These are phyloP conservation scores for Rana temporaria DNA, from an alignment of 2,113 vertebrate species.

Conservation along the genomic window DNA sequence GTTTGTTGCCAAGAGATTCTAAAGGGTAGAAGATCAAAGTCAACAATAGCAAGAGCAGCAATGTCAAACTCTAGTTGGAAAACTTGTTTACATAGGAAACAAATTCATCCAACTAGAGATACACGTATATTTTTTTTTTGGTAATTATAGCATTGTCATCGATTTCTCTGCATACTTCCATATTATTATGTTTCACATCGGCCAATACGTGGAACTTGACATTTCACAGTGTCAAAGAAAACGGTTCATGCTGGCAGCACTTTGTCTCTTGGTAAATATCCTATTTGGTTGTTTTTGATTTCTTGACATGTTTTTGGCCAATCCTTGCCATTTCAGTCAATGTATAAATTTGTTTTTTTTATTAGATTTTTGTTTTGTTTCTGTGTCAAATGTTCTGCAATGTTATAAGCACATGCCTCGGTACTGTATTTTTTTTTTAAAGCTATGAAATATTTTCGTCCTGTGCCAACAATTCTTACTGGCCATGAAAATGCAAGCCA, in stretches of 20 bases:
- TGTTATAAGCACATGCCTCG: neutral
- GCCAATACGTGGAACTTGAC: too few relatives aligned
- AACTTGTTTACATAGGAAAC: too few relatives aligned
- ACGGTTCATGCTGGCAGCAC: neutral
- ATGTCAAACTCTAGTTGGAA: too few relatives aligned
- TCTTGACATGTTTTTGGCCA: slow-evolving; percentile 8
- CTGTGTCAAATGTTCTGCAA: neutral
- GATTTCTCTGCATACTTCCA: too few relatives aligned
- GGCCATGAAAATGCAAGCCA: slow-evolving; percentile 1
- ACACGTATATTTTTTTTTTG: too few relatives aligned
- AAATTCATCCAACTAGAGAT: too few relatives aligned
- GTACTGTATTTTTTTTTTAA: neutral
- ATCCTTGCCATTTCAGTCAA: neutral
- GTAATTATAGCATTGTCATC: too few relatives aligned
- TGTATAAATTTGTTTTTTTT: neutral
- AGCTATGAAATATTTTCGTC: neutral
- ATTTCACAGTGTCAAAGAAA: too few relatives aligned
- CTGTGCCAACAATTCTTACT: slow-evolving; percentile 11
- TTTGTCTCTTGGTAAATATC: neutral
- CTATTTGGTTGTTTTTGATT: neutral
- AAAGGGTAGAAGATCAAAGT: too few relatives aligned
- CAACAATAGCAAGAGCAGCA: too few relatives aligned
- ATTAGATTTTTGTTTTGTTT: neutral
- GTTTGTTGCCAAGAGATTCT: too few relatives aligned
- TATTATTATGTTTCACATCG: too few relatives aligned